Evolutionary conservation across 2,797 vertebrate species (phyloP), one percentile per base, ranked within the genome.

Genomic region (Tragopan temminckii): DNA sequence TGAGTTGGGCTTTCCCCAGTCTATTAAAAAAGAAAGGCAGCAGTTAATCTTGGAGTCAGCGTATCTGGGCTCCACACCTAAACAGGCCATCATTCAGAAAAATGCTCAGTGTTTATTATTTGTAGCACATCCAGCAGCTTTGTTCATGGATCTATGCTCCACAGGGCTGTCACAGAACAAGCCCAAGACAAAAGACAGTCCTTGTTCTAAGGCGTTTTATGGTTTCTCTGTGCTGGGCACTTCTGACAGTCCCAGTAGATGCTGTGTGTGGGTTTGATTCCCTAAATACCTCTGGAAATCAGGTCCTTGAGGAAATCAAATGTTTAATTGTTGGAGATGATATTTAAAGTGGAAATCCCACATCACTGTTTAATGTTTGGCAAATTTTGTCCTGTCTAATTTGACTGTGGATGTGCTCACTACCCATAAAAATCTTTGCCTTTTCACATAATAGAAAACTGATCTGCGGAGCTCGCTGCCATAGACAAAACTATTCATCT

Each of bases 401-500:
- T 29, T 42, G 81, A 24, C 72, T 68, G 46, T 74, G 87, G 58
- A 45, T 88, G 82, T 89, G 82, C 77, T 89, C 64, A 52, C 78
- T 79, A 61, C 74, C 85, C 82, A 35, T 50, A 68, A 89, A 91
- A 89, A 89, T 93, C 82, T 74, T 40, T 91, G 88, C 57, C 77
- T 89, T 83, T 83, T 93, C 88, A 91, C 82, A 89, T 72, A 91
- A 95, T 88, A 85, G 89, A 81, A 96, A 95, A 94, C 83, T 25
- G 74, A 71, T 95, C 89, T 92, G 57, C 74, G 45, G 48, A 88
- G 52, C 87, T 94, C 42, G 10, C 74, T 90, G 93, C 92, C 29
- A 4, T 95, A 86, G 85, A 91, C 74, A 88, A 91, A 93, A 52
- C 89, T 89, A 95, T 95, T 81, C 25, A 55, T 93, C 42, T 78